phyloP scores from a whole-genome alignment of 2,797 vertebrate species.

The Poeciliopsis turneri region DNA sequence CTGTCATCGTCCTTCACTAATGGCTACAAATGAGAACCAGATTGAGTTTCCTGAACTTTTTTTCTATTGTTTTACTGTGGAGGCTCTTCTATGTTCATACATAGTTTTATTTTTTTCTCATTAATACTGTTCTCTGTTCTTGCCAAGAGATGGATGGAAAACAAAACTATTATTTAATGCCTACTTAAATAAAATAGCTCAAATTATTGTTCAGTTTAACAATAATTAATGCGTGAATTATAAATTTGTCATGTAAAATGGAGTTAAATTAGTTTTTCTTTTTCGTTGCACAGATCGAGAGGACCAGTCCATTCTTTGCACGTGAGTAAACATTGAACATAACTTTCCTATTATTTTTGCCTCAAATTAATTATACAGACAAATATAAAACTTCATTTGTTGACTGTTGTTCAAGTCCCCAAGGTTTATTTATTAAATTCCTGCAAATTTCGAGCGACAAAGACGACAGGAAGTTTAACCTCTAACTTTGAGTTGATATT shows the following conservation, averaged over 20 bases:
- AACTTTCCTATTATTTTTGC: background rate
- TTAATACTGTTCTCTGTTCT: background rate
- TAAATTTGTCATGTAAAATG: slow-evolving; percentile 1
- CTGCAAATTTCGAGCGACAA: background rate
- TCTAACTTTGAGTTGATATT: background rate
- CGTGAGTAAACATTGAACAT: slow-evolving; percentile 83
- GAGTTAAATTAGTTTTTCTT: background rate
- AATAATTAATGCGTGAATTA: slow-evolving; percentile 1
- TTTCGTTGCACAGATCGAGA: slow-evolving; percentile 89
- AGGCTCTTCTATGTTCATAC: background rate
- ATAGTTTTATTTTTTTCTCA: background rate
- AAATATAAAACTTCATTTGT: background rate
- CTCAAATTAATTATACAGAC: background rate
- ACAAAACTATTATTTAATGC: background rate
- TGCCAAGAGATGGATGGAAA: background rate
- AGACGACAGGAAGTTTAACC: background rate
- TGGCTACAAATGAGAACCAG: background rate
- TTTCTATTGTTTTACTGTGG: background rate
- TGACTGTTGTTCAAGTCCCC: background rate
- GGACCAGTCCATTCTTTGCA: slow-evolving; percentile 99
- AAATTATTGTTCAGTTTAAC: background rate
- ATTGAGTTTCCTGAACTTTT: background rate
- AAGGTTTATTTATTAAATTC: background rate
- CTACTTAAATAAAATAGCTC: background rate
- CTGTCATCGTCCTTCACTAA: background rate